Base-by-base conservation (phyloP, 2,797 vertebrate genomes). In the Phyllotis vaccarum region DNA sequence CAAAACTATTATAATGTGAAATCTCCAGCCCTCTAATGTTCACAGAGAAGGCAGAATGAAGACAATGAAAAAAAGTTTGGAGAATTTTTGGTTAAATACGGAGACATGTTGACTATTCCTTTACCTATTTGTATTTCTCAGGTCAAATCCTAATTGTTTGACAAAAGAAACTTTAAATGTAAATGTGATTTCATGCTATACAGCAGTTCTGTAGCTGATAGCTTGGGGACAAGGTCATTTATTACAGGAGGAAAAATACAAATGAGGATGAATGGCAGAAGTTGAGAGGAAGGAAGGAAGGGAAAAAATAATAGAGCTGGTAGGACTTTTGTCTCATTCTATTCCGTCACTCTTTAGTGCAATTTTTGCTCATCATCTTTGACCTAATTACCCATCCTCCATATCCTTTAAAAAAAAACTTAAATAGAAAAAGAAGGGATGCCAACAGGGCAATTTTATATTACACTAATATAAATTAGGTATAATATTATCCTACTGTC, bases 1-100 rank as follows among this genome's bases (percentile, higher is more conserved):
- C 14, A 31, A 85, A 70, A 62, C 2, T 31, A 88, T 40, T 1
- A 27, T n/a, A 79, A 78, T 46, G 58, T 85, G 0, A 0, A 97
- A 95, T 97, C 54, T 80, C 9, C 12, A 78, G 60, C 49, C 10
- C 16, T 96, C 52, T 78, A 43, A 54, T 46, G 89, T 93, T 93
- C 58, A 94, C 19, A 43, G 31, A 2, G 29, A 88, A 58, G 68
- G 40, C 13, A 93, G n/a, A 91, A 92, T 24, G 10, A 91, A 7
- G 43, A 82, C 14, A 49, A 11, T 66, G 19, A 86, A 58, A 64
- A 27, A 79, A 3, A 79, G 31, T 89, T 89, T 90, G 79, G 56
- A 72, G 54, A 13, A 29, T 86, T 75, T 24, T 11, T 90, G 86
- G 37, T 46, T 82, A 70, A 56, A 93, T 58, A 86, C 22, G 16